Base-by-base conservation (phyloP, 2,797 vertebrate genomes). In the Sarcoramphus papa region DNA sequence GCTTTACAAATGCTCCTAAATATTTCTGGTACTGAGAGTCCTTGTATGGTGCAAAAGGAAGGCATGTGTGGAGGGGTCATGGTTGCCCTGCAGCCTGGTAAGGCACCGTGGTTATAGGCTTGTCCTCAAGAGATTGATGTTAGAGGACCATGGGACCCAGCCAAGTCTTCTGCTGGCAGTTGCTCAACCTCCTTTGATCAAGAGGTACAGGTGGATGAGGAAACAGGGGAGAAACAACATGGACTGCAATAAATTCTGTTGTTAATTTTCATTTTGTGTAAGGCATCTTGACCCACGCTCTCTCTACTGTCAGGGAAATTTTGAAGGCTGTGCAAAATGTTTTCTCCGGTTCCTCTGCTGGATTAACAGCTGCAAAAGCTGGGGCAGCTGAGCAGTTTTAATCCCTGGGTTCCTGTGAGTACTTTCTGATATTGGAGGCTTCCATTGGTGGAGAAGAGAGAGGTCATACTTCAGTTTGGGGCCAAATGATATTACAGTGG, bases 311-410 rank as follows among this genome's bases (percentile, higher is more conserved):
- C 84, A 51, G 17, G 40, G 57, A 80, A 88, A 31, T 75, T 90
- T 48, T 41, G 70, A 76, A 85, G 18, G 22, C 22, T 8, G 6
- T 72, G 57, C 43, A 43, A 83, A 92, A 63, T 60, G 20, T 89
- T 91, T 86, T 70, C 73, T 75, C n/a, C 45, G 31, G 22, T 31
- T 91, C 18, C 22, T 89, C 22, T 89, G 57, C 21, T 91, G 74
- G 60, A 86, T 78, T 84, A 74, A 81, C 48, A 93, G 73, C 77
- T 78, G 40, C 47, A 91, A 77, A 88, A 90, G 20, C 41, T 80
- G 63, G 56, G 76, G 18, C 40, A 62, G 33, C 60, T 45, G 25
- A 79, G 35, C 7, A 65, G 47, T 92, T 95, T 80, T 77, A 60
- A 74, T 35, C 51, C 47, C 47, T 22, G 35, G 7, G 30, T n/a